phyloP scores from a whole-genome alignment of 2,113 vertebrate species.

The Rhabdomys dilectus region DNA sequence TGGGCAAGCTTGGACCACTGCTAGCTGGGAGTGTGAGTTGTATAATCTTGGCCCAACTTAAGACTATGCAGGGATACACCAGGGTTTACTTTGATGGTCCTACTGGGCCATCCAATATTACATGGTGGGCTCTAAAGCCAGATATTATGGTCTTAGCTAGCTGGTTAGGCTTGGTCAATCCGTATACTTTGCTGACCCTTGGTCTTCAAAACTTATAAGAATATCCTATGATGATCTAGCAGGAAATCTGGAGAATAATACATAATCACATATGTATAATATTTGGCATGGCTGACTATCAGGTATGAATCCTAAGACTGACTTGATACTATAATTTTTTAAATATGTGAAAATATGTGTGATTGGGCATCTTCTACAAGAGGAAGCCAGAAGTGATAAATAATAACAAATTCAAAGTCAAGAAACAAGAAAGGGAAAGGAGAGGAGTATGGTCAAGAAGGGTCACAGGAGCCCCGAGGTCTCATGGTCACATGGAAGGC shows the following conservation, averaged over 20 bases:
- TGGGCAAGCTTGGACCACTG: too few species aligned
- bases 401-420: neutral
- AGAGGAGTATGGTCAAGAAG: fast-evolving
- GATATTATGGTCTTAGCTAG: neutral
- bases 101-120: neutral
- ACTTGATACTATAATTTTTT: fast-evolving
- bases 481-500: fast-evolving
- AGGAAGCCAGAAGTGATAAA: neutral
- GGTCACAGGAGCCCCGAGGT: fast-evolving
- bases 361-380: neutral
- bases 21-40: too few species aligned
- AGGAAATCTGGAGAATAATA: neutral
- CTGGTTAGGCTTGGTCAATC: neutral
- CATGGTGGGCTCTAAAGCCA: neutral
- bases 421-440: neutral
- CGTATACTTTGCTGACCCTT: neutral
- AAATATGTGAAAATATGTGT: neutral
- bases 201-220: neutral
- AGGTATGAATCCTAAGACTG: neutral
- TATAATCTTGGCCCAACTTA: fast-evolving
- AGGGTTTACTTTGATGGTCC: neutral
- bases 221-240: neutral
- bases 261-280: neutral
- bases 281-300: neutral
- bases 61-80: neutral